These are phyloP conservation scores for Crocallis elinguaria DNA, from an alignment of 2,888 invertebrate genomes.

Conservation along the genomic window DNA sequence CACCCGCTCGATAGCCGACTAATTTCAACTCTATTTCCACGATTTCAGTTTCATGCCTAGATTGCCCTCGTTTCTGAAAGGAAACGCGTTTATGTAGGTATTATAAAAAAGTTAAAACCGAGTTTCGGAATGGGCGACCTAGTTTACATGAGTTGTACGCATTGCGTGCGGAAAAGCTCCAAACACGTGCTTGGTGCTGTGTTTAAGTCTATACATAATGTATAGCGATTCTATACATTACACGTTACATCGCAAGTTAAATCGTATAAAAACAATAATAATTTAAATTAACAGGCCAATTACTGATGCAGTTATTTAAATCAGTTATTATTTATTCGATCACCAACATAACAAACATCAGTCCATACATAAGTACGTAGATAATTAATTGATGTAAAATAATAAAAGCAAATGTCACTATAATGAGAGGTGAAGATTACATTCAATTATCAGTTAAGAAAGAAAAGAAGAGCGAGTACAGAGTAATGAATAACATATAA, in stretches of 20 bases:
- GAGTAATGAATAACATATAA: no score
- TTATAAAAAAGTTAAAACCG: constrained; percentile 17
- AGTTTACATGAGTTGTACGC: constrained; percentile 17
- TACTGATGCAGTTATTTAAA: no score
- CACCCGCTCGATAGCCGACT: constrained; percentile 6
- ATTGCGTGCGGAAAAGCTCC: constrained; percentile 16
- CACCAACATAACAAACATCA: no score
- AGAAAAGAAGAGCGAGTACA: no score
- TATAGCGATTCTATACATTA: constrained; percentile 5
- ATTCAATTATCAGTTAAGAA: no score
- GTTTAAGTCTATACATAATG: constrained; percentile 34
- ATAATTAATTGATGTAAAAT: no score
- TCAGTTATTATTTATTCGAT: no score
- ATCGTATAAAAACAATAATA: constrained; percentile 31
- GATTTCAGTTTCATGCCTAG: constrained; percentile 1
- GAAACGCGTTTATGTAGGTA: constrained; percentile 4
- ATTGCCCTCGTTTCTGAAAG: not conserved
- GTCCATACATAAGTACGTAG: no score
- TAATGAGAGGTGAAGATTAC: no score
- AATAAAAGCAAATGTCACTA: no score
- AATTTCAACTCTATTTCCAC: constrained; percentile 12
- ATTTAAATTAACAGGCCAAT: no score
- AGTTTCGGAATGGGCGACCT: constrained; percentile 1
- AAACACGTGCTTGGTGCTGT: constrained; percentile 8
- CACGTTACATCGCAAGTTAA: constrained; percentile 2